Conservation (phyloP, 2,797 vertebrate species). For the Cercopithecus neglectus region DNA sequence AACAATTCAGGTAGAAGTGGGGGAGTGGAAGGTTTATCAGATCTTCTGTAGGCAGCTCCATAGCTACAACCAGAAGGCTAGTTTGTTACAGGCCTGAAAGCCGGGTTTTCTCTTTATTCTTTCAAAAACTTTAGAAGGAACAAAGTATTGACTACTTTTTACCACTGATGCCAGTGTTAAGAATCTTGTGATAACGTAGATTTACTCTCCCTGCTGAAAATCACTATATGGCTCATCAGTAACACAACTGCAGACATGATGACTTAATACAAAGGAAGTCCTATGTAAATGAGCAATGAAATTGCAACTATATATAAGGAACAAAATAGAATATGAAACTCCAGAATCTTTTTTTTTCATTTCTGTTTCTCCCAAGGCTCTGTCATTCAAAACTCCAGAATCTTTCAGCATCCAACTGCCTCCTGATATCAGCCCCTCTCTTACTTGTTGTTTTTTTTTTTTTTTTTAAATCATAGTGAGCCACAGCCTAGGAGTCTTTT, state of each 20-base stretch:
- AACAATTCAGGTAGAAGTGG: background rate
- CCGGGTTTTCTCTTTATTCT: background rate
- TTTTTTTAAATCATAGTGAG: background rate
- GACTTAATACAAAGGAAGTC: background rate
- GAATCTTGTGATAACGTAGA: background rate
- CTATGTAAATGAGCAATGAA: background rate
- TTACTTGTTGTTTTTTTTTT: background rate
- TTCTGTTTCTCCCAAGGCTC: too few relatives aligned
- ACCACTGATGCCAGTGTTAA: background rate
- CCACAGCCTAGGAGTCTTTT: background rate
- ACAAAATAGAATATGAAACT: background rate
- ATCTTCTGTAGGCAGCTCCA: background rate
- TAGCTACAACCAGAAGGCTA: background rate
- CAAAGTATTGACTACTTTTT: background rate
- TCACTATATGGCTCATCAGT: background rate
- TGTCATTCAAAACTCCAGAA: background rate
- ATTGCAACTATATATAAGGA: background rate
- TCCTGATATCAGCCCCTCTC: background rate
- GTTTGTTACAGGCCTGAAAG: background rate
- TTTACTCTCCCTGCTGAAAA: background rate
- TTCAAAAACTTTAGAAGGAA: background rate
- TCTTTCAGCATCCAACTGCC: too few relatives aligned
- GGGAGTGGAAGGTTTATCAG: background rate
- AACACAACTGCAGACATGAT: background rate
- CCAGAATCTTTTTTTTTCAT: too few relatives aligned